These are phyloP conservation scores for Drosophila ercepeae DNA, from an alignment of 1,140 invertebrate genomes.

Conservation along the genomic window DNA sequence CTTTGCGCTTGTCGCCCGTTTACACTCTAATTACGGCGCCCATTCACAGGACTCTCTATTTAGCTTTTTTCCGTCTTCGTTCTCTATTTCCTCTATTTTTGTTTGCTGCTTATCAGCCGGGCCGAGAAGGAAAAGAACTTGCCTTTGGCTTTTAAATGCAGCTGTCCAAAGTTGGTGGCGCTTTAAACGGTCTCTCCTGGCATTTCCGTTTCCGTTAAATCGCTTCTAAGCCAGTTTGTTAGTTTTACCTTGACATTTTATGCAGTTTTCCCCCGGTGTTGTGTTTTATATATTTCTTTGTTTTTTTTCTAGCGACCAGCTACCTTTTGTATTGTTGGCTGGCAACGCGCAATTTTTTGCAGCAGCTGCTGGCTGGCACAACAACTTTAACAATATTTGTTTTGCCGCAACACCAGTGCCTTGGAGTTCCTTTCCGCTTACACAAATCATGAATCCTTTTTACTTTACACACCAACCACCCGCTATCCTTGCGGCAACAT, in stretches of 20 bases:
- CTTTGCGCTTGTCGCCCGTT: slow-evolving; percentile 61
- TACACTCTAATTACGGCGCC: slow-evolving; percentile 72
- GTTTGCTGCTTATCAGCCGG: slow-evolving; percentile 60
- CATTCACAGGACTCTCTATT: slow-evolving; percentile 58
- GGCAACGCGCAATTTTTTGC: slow-evolving; percentile 44
- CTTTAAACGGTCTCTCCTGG: slow-evolving; percentile 53
- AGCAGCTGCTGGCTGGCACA: slow-evolving; percentile 42
- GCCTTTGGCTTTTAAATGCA: slow-evolving; percentile 53
- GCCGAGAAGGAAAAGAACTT: slow-evolving; percentile 25
- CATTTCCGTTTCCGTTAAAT: slow-evolving; percentile 74
- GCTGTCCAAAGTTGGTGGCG: slow-evolving; percentile 43
- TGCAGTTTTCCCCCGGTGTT: slow-evolving; percentile 52
- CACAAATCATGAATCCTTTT: slow-evolving; percentile 75
- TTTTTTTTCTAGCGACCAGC: slow-evolving; percentile 5
- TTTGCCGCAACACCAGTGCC: slow-evolving; percentile 47
- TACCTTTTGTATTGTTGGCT: slow-evolving; percentile 57
- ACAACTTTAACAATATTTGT: slow-evolving; percentile 78
- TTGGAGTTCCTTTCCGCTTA: slow-evolving; percentile 53
- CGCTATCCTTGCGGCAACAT: slow-evolving; percentile 12
- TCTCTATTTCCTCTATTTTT: slow-evolving; percentile 5
- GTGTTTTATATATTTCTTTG: neutral
- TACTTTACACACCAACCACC: slow-evolving; percentile 9
- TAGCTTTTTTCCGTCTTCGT: slow-evolving; percentile 27
- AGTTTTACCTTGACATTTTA: slow-evolving; percentile 79
- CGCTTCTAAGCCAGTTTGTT: slow-evolving; percentile 63